Percentiles rank a stretch among this genome's conserved stretches.
phyloP scores from a whole-genome alignment of 2,113 vertebrate genomes.

The Guaruba guarouba region DNA sequence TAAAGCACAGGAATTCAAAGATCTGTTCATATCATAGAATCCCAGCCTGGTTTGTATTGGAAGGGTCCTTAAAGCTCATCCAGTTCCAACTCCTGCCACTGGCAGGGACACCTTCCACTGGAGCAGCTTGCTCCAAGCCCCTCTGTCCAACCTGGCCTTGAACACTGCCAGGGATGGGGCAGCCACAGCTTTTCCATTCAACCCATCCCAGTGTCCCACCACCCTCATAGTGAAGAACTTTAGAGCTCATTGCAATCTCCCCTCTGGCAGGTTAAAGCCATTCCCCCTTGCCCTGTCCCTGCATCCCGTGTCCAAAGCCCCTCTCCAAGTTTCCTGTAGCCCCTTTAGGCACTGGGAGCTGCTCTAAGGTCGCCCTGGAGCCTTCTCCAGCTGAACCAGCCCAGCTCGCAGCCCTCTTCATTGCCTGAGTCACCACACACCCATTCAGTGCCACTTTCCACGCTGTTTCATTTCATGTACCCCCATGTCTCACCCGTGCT shows the following conservation, averaged over 20 bases:
- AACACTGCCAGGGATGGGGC: background rate
- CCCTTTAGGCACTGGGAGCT: background rate
- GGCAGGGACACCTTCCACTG: background rate
- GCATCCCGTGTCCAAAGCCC: background rate
- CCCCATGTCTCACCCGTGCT: background rate
- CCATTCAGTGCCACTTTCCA: background rate
- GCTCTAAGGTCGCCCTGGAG: background rate
- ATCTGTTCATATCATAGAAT: background rate
- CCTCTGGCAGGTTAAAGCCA: background rate
- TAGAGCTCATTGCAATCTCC: background rate
- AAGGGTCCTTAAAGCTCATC: background rate
- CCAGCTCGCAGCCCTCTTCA: background rate
- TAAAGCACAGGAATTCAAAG: background rate
- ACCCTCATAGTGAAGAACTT: background rate
- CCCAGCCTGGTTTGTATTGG: background rate
- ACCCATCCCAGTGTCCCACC: background rate
- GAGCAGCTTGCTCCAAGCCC: background rate
- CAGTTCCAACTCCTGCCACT: background rate
- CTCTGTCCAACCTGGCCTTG: background rate
- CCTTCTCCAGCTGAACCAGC: background rate
- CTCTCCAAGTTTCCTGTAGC: background rate
- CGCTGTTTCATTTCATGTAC: rapidly evolving
- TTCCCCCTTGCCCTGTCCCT: background rate
- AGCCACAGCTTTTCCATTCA: background rate
- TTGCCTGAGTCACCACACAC: background rate